These are phyloP conservation scores for Crotophaga sulcirostris DNA, from an alignment of 2,113 vertebrate species.

Conservation along the genomic window DNA sequence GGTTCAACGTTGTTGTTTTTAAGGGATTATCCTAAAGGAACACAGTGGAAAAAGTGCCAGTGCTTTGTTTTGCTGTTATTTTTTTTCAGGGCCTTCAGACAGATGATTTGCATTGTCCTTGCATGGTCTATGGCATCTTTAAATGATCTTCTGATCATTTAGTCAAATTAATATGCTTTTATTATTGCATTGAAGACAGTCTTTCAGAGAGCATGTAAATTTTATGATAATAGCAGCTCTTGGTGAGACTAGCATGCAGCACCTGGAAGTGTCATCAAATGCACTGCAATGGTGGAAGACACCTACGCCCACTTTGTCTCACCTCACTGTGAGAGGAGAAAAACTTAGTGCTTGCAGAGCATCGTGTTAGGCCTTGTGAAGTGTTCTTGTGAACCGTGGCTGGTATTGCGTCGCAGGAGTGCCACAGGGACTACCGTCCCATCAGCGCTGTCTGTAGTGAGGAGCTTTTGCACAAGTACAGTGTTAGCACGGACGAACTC, in stretches of 20 bases:
- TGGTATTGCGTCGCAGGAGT: neutral
- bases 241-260: conserved; percentile 2
- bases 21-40: neutral
- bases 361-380: neutral
- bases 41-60: neutral
- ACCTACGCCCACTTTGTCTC: neutral
- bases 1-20: neutral
- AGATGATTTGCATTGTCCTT: neutral
- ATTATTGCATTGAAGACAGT: conserved; percentile 8
- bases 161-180: conserved; percentile 51
- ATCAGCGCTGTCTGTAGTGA: neutral
- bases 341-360: neutral
- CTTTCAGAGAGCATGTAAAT: conserved; percentile 47
- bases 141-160: neutral
- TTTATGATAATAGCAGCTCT: conserved; percentile 58
- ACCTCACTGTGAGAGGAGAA: neutral
- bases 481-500: neutral
- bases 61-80: neutral
- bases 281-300: conserved; percentile 21
- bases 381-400: neutral
- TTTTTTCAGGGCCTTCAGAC: neutral
- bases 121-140: neutral
- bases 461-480: neutral
- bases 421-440: neutral
- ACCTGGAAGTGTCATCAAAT: conserved; percentile 41